These are phyloP conservation scores for Drosophila pseudotalamancana DNA, from an alignment of 2,888 invertebrate species.

Conservation along the genomic window DNA sequence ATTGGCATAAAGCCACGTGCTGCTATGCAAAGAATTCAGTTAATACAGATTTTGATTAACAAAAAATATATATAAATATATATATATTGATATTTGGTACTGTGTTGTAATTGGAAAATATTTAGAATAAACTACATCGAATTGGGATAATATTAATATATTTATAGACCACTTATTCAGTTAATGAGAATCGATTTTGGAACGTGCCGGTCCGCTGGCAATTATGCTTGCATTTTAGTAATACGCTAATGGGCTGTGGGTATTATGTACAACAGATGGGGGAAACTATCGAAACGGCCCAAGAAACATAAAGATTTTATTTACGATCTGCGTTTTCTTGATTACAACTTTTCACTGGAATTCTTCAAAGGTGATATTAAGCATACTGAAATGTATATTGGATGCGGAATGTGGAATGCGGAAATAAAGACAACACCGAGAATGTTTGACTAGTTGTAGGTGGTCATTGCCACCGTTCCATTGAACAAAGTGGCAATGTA, in stretches of 20 bases:
- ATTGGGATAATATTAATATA: background rate
- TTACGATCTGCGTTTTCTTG: background rate
- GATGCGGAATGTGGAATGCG: background rate
- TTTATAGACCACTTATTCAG: background rate
- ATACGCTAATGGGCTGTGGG: background rate
- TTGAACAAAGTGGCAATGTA: background rate
- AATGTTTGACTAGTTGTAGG: no score
- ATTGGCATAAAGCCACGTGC: slow-evolving; percentile 27
- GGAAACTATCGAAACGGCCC: background rate
- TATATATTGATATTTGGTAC: no score
- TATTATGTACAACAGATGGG: background rate
- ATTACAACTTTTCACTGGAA: background rate
- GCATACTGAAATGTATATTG: background rate
- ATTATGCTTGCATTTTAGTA: slow-evolving; percentile 4
- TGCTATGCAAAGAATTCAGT: background rate
- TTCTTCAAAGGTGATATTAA: background rate
- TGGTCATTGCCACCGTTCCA: background rate
- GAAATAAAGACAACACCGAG: background rate
- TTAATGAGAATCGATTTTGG: slow-evolving; percentile 17
- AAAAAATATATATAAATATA: background rate
- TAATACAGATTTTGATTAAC: background rate
- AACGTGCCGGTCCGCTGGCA: slow-evolving; percentile 26
- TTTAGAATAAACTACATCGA: slow-evolving; percentile 6
- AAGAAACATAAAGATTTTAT: background rate
- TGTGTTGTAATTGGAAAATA: slow-evolving; percentile 7